These are phyloP conservation scores for Calliopsis andreniformis DNA, from an alignment of 1,140 invertebrate species.

Conservation along the genomic window DNA sequence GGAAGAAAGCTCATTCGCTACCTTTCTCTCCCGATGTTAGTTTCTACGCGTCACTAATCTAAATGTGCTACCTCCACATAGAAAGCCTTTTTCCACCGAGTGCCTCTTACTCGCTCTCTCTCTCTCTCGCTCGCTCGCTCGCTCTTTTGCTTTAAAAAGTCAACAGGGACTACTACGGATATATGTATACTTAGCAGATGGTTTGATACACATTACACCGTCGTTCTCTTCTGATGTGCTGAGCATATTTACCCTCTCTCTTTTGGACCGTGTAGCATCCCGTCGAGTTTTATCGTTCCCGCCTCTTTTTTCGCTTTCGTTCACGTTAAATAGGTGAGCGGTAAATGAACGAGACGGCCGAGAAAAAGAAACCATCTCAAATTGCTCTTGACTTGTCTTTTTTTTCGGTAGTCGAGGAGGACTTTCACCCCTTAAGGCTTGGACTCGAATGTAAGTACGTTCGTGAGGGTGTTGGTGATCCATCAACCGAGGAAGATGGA, in stretches of 20 bases:
- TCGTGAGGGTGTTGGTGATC: too few relatives aligned
- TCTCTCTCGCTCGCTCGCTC: conserved; percentile 9
- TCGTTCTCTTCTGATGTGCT: conserved; percentile 49
- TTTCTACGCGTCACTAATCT: conserved; percentile 66
- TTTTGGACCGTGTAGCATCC: conserved; percentile 72
- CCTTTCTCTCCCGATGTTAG: conserved; percentile 63
- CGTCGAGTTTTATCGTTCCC: conserved; percentile 39
- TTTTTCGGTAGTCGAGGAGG: neutral
- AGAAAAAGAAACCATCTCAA: conserved; percentile 77
- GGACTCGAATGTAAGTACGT: neutral
- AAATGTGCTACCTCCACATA: conserved; percentile 66
- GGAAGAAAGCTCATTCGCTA: conserved; percentile 67
- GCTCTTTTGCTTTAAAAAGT: conserved; percentile 46
- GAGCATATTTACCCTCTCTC: conserved; percentile 76
- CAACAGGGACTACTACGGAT: conserved; percentile 62
- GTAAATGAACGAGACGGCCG: conserved; percentile 77
- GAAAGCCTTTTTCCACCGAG: conserved; percentile 59
- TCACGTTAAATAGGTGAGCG: conserved; percentile 69
- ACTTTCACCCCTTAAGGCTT: conserved; percentile 3
- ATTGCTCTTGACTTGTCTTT: conserved; percentile 43
- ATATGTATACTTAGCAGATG: conserved; percentile 56
- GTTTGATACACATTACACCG: conserved; percentile 56
- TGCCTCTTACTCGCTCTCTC: conserved; percentile 44
- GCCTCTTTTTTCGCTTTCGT: neutral
- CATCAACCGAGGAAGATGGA: too few relatives aligned